Evolutionary conservation across 30 jellyfish, hydroid and myxozoan species (phyloP).

Genomic region (Aurelia aurita): DNA sequence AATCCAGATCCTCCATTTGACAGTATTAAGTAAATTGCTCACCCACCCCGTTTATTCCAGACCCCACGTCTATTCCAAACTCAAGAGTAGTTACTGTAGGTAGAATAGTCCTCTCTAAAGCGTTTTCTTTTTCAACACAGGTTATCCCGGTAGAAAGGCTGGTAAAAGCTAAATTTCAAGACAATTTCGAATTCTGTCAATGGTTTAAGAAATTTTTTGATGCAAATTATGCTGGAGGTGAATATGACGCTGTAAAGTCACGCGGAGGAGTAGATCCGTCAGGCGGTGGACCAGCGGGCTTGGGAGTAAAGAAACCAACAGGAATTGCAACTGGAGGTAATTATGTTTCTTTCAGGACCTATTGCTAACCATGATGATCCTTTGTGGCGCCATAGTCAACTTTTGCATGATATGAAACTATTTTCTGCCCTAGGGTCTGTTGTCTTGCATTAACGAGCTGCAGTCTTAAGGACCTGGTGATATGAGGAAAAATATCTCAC

Average conservation of each 20-base stretch:
- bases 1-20: no score
- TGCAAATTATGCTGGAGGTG: conserved; percentile 94
- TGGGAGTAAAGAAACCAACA: conserved; percentile 60
- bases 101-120: no score
- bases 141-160: conserved; percentile 83
- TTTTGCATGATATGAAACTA: no score
- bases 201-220: conserved; percentile 94
- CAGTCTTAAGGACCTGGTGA: no score
- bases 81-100: no score
- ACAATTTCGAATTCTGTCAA: conserved; percentile 90
- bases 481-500: no score
- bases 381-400: no score
- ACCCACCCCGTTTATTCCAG: no score
- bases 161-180: conserved; percentile 86
- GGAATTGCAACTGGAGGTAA: conserved; percentile 49
- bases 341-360: neutral
- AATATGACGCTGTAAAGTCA: conserved; percentile 76
- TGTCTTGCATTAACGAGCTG: no score
- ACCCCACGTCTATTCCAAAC: no score
- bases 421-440: no score
- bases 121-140: neutral
- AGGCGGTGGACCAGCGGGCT: conserved; percentile 39
- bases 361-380: neutral
- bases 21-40: no score
- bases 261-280: conserved; percentile 87